Evolutionary conservation across 2,888 invertebrate species (phyloP).

Genomic region (Congeria kusceri): DNA sequence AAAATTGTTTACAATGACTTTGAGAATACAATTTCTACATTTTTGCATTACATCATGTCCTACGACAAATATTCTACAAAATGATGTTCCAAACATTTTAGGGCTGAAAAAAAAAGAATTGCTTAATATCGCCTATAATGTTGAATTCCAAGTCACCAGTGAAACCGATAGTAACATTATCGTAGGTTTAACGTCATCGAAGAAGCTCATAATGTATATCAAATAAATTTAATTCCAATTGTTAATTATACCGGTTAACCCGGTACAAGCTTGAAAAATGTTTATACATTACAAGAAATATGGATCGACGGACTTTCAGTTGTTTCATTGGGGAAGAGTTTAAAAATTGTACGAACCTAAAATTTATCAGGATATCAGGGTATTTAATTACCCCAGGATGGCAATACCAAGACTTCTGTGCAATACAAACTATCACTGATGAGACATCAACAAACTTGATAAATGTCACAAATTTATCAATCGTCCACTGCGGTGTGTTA

Average conservation of each 20-base stretch:
- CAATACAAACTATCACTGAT: not conserved
- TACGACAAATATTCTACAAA: too few species aligned
- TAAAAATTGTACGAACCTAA: conserved; percentile 20
- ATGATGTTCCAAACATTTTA: conserved; percentile 14
- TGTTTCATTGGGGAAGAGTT: conserved; percentile 35
- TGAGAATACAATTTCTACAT: too few species aligned
- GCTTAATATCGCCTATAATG: conserved; percentile 39
- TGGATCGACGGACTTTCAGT: conserved; percentile 44
- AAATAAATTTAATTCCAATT: conserved; percentile 26
- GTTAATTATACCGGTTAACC: conserved; percentile 12
- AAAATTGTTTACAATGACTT: too few species aligned
- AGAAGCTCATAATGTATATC: conserved; percentile 35
- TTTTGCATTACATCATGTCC: too few species aligned
- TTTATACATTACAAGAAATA: conserved; percentile 16
- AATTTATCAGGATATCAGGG: conserved; percentile 21
- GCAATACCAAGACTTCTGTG: conserved; percentile 18
- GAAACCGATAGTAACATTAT: conserved; percentile 19
- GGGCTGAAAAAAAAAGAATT: conserved; percentile 12
- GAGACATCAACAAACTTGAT: conserved; percentile 9
- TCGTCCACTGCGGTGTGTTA: conserved; percentile 26
- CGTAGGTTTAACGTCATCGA: conserved; percentile 1
- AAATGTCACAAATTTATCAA: conserved; percentile 11
- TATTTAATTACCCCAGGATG: conserved; percentile 3
- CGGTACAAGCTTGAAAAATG: conserved; percentile 14
- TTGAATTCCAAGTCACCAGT: conserved; percentile 31